phyloP scores from a whole-genome alignment of 2,888 invertebrate species.

The Sisyra terminalis region DNA sequence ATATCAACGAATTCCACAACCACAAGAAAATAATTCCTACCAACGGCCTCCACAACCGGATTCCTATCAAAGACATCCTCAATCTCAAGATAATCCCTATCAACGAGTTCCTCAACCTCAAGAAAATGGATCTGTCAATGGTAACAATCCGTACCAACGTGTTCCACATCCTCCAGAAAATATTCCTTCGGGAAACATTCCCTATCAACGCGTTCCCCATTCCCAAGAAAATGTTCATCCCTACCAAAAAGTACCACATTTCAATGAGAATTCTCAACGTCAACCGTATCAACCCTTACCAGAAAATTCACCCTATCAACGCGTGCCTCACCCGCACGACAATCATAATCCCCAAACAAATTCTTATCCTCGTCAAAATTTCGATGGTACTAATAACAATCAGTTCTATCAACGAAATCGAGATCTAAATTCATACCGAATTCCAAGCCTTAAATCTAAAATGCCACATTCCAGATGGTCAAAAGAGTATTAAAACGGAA shows the following conservation, averaged over 20 bases:
- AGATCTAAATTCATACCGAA: constrained; percentile 7
- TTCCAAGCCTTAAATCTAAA: too few relatives aligned
- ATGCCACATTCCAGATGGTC: too few relatives aligned
- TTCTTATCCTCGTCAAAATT: constrained; percentile 7
- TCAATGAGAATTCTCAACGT: too few relatives aligned
- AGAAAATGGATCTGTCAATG: too few relatives aligned
- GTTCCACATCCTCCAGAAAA: constrained; percentile 9
- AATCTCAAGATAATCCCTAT: constrained; percentile 14
- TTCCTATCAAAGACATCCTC: constrained; percentile 13
- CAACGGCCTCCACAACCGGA: too few relatives aligned
- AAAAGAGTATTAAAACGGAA: too few relatives aligned
- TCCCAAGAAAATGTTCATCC: too few relatives aligned
- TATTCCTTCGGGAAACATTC: background rate
- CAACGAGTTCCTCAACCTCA: constrained; percentile 16
- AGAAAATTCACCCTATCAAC: constrained; percentile 14
- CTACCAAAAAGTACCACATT: too few relatives aligned
- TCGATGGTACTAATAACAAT: constrained; percentile 8
- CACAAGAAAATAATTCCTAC: constrained; percentile 1
- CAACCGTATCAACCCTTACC: background rate
- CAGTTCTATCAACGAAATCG: constrained; percentile 5
- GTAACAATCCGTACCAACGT: constrained; percentile 8
- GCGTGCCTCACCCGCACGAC: constrained; percentile 11
- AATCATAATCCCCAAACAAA: constrained; percentile 2
- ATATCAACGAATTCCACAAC: constrained; percentile 7
- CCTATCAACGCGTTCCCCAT: constrained; percentile 1